Percentiles rank a stretch among this genome's conserved stretches.
Conservation (phyloP, 2,888 invertebrate species). For the Eupsilia transversa region DNA sequence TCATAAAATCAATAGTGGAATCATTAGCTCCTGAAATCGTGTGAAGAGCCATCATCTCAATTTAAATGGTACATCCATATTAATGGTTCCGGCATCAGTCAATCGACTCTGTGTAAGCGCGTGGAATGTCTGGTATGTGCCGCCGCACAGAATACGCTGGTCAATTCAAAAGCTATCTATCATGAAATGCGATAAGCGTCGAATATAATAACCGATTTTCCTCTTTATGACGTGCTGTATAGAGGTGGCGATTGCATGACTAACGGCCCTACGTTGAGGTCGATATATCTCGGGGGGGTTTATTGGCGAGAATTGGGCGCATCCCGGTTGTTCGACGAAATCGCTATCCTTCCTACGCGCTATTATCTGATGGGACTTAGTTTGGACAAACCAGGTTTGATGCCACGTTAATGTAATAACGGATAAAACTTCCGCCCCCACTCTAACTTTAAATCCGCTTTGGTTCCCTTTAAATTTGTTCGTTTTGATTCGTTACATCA, state of each 20-base stretch:
- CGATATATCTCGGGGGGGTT: constrained; percentile 87
- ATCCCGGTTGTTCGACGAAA: constrained; percentile 89
- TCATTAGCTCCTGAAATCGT: constrained; percentile 50
- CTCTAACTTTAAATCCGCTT: constrained; percentile 65
- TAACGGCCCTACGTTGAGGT: constrained; percentile 76
- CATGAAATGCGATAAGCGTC: constrained; percentile 76
- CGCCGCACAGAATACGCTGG: constrained; percentile 78
- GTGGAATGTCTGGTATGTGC: constrained; percentile 79
- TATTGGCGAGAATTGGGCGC: constrained; percentile 90
- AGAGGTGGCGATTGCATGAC: constrained; percentile 82
- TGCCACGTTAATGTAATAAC: constrained; percentile 80
- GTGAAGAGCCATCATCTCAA: constrained; percentile 68
- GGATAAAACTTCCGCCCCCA: constrained; percentile 76
- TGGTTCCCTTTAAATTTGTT: constrained; percentile 67
- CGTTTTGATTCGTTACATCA: constrained; percentile 65
- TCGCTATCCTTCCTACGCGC: constrained; percentile 88
- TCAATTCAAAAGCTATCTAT: constrained; percentile 80
- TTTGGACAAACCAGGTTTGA: constrained; percentile 80
- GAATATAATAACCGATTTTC: constrained; percentile 77
- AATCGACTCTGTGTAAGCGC: constrained; percentile 76
- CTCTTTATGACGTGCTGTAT: constrained; percentile 76
- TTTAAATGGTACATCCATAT: constrained; percentile 75
- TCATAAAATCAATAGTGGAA: constrained; percentile 43
- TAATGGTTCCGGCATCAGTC: constrained; percentile 76
- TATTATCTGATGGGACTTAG: constrained; percentile 84